Evolutionary conservation across 1,140 invertebrate species (phyloP), one percentile per base, ranked within the genome.

Genomic region (Papilio aristodemus): DNA sequence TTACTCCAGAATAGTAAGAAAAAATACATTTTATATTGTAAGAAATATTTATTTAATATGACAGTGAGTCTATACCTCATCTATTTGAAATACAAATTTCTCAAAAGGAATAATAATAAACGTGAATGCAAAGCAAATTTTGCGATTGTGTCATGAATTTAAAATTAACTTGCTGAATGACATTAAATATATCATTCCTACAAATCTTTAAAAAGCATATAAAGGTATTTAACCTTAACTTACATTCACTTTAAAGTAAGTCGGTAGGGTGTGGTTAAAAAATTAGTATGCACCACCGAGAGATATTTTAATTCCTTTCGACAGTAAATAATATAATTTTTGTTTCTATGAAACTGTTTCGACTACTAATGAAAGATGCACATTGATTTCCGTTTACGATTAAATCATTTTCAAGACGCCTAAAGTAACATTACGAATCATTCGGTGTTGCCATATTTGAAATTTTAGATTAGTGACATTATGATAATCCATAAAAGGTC

Each of bases 51-150:
- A n/a, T n/a, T 6, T 46, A 46, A 32, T 32, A 6, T 1, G 8
- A 0, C n/a, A 46, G 43, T 46, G 46, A 10, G 9, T 22, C 1
- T 9, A 22, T 4, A 14, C 11, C 19, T 13, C 46, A 9, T 9
- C 10, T 50, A 50, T 50, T 50, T 4, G 19, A 25, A 46, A 17
- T 19, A 46, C 14, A 46, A 32, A 2, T 32, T 32, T 32, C 7
- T 46, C 17, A 9, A 8, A 46, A 46, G 9, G 17, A 9, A 50
- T 4, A 22, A 54, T 25, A 25, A 22, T 10, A 54, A 54, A 54
- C 22, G 46, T 54, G 8, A 54, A 22, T 25, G 32, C 32, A 19
- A 62, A 62, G 59, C 32, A 60, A 59, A 59, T 36, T 62, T 37
- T 39, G 36, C 36, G 36, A 11, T 62, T 38, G 14, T 17, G 59